These are phyloP conservation scores for Glareola pratincola DNA, from an alignment of 2,113 vertebrate genomes.

Conservation along the genomic window DNA sequence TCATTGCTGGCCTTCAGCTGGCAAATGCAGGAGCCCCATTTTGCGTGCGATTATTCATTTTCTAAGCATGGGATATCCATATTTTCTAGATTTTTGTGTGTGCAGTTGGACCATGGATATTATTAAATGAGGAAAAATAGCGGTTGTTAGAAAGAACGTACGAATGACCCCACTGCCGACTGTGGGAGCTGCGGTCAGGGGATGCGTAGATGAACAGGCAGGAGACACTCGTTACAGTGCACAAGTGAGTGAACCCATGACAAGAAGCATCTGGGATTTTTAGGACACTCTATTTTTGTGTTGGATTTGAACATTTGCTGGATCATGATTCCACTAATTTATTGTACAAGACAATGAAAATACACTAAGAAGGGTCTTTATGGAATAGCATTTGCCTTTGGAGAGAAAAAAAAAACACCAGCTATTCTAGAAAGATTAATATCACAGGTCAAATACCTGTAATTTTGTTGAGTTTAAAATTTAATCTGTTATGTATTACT, in stretches of 20 bases:
- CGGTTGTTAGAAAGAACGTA: rapidly evolving
- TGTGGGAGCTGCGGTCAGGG: neutral
- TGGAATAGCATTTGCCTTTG: neutral
- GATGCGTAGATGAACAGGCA: rapidly evolving
- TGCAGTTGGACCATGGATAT: neutral
- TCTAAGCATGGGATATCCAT: rapidly evolving
- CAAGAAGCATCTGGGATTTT: neutral
- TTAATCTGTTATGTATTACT: neutral
- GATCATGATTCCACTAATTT: neutral
- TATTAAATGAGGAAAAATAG: neutral
- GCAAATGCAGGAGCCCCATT: neutral
- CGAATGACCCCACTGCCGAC: neutral
- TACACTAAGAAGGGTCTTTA: neutral
- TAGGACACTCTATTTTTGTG: neutral
- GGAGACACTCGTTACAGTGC: neutral
- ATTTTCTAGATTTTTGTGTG: rapidly evolving
- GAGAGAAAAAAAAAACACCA: neutral
- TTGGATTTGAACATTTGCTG: neutral
- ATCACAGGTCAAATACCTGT: neutral
- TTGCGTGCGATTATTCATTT: rapidly evolving
- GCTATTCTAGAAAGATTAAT: neutral
- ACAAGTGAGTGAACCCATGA: rapidly evolving
- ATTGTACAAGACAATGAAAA: neutral
- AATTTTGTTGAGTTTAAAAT: neutral
- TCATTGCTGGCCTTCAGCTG: neutral